Conservation (phyloP, 2,113 vertebrate genomes). For the Chrysochloris asiatica region DNA sequence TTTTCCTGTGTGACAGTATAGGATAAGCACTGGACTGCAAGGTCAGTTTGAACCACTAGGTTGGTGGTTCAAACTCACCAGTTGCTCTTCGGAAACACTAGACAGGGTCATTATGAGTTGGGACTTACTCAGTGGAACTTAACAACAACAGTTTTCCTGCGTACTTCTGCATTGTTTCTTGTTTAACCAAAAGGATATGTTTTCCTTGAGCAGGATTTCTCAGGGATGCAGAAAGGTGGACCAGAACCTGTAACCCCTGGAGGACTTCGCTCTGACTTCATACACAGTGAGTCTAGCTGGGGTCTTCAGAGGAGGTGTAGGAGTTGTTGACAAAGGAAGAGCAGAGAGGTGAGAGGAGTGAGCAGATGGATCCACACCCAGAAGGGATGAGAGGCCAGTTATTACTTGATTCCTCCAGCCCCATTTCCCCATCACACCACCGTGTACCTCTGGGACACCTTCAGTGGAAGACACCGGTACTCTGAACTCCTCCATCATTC, state of each 20-base stretch:
- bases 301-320: neutral
- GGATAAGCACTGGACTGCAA: too few species aligned
- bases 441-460: neutral
- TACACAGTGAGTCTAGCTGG: neutral
- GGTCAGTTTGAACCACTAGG: too few species aligned
- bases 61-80: too few species aligned
- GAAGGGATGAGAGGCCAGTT: neutral
- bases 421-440: neutral
- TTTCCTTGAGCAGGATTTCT: neutral
- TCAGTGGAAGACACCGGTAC: neutral
- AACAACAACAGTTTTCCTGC: too few species aligned
- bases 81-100: too few species aligned
- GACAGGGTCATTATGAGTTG: too few species aligned
- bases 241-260: neutral
- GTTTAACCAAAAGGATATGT: neutral
- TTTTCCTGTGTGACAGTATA: too few species aligned
- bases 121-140: too few species aligned
- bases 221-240: neutral
- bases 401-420: too few species aligned
- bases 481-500: neutral
- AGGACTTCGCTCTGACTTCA: neutral
- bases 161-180: too few species aligned
- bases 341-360: neutral
- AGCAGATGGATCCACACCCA: neutral
- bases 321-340: neutral